phyloP scores from a whole-genome alignment of 1,140 invertebrate genomes.

The Popillia japonica region DNA sequence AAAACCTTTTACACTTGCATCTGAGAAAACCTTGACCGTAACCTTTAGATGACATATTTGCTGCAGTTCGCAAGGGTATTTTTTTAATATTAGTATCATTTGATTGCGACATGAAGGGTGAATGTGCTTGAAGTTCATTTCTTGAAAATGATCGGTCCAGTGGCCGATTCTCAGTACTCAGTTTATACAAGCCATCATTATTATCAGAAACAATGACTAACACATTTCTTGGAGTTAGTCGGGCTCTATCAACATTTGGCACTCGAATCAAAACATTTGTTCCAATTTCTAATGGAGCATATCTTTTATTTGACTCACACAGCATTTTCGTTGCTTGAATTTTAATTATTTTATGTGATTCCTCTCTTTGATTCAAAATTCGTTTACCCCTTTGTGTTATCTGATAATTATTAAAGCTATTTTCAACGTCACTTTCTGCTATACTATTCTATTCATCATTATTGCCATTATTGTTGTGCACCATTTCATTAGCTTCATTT shows the following conservation, averaged over 20 bases:
- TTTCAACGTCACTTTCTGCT: too few species aligned
- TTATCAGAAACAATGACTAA: neutral
- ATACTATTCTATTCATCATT: too few species aligned
- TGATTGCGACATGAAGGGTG: neutral
- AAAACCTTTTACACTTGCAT: neutral
- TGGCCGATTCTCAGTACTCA: neutral
- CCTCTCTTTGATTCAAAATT: neutral
- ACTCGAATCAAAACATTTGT: neutral
- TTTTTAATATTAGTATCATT: neutral
- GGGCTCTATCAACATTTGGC: neutral
- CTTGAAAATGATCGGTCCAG: neutral
- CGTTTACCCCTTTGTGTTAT: neutral
- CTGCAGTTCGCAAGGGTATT: neutral
- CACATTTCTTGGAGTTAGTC: neutral
- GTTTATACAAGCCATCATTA: neutral
- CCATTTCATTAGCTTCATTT: too few species aligned
- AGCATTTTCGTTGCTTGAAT: neutral
- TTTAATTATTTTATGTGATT: neutral
- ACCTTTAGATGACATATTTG: neutral
- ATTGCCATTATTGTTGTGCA: too few species aligned
- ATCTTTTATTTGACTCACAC: constrained; percentile 1
- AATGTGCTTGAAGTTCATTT: neutral
- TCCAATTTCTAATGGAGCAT: neutral
- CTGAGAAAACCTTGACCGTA: neutral
- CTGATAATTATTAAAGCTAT: too few species aligned